Evolutionary conservation across 2,113 vertebrate genomes (phyloP), one percentile per base, ranked within the genome.

Genomic region (Gnathonemus echidnorhynchus): DNA sequence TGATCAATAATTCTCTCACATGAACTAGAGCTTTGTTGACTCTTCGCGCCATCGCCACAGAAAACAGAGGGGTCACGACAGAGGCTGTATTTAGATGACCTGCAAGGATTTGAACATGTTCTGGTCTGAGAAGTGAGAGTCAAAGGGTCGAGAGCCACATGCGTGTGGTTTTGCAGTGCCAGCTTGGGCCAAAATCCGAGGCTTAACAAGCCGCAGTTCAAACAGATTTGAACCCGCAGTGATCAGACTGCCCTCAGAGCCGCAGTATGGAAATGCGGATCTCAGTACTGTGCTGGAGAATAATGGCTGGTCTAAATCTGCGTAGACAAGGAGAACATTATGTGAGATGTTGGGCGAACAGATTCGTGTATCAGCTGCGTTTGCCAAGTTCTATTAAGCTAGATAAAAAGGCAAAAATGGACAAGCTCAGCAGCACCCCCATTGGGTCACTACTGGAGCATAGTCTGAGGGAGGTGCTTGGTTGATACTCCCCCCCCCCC

Each of bases 1-100:
- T 56, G 50, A 87, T 87, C 86, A 87, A 56, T 87, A 87, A 53
- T 53, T 87, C 86, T 35, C n/a, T 53, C 86, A 27, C 48, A 87
- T 35, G 50, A 27, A 86, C 46, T 10, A 50, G 85, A 35, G 49
- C 27, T 53, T 87, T 87, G 86, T 87, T 87, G 50, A 87, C 50
- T 87, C 17, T 77, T 39, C 13, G 3, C 31, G 5, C 50, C 27
- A 15, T 87, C 1, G 86, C 49, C 86, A 56, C 27, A 48, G 86
- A 53, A 87, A 87, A 87, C 15, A 87, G 27, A 56, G 50, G 11
- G 48, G n/a, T 87, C 31, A 87, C 31, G 50, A 35, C n/a, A 19
- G 31, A 39, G 86, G 86, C 35, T 53, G 50, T 53, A 87, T 53
- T 87, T 35, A 27, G 31, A 19, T 56, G 86, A 87, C 86, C 86